phyloP scores from a whole-genome alignment of 2,113 vertebrate genomes.

The Oplegnathus fasciatus region DNA sequence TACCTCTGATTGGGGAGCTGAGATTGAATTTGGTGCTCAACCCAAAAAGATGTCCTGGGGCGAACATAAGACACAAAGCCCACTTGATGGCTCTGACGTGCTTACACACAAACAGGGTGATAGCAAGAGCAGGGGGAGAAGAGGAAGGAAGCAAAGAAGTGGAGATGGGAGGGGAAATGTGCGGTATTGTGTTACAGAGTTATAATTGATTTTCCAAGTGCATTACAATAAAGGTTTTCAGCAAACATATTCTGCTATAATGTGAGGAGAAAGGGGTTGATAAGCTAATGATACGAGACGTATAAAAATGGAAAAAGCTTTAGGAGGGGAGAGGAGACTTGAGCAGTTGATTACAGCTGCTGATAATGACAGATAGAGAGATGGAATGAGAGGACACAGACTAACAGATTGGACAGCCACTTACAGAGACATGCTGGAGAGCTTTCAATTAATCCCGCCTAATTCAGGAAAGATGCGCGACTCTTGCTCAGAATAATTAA shows the following conservation, averaged over 20 bases:
- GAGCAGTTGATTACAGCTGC: constrained; percentile 66
- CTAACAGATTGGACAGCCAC: constrained; percentile 71
- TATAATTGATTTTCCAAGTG: constrained; percentile 83
- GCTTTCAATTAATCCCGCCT: constrained; percentile 78
- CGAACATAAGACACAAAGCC: constrained; percentile 74
- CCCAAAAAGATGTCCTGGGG: constrained; percentile 75
- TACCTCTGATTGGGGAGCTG: constrained; percentile 76
- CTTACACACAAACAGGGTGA: constrained; percentile 65
- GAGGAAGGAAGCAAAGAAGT: constrained; percentile 49
- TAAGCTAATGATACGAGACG: constrained; percentile 71
- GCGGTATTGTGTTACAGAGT: constrained; percentile 69
- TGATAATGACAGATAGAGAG: constrained; percentile 68
- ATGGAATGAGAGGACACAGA: constrained; percentile 56
- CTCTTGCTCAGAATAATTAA: constrained; percentile 75
- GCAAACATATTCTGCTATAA: constrained; percentile 64
- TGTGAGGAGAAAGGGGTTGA: constrained; percentile 64
- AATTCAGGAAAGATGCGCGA: constrained; percentile 67
- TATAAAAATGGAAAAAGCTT: constrained; percentile 77
- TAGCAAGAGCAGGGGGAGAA: constrained; percentile 25
- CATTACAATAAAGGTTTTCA: constrained; percentile 73
- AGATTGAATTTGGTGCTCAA: constrained; percentile 79
- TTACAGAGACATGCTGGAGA: constrained; percentile 63
- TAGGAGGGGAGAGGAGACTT: constrained; percentile 57
- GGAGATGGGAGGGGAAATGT: constrained; percentile 62
- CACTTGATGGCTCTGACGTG: constrained; percentile 64